These are phyloP conservation scores for Saxidomus purpurata DNA, from an alignment of 1,140 invertebrate species.

Conservation along the genomic window DNA sequence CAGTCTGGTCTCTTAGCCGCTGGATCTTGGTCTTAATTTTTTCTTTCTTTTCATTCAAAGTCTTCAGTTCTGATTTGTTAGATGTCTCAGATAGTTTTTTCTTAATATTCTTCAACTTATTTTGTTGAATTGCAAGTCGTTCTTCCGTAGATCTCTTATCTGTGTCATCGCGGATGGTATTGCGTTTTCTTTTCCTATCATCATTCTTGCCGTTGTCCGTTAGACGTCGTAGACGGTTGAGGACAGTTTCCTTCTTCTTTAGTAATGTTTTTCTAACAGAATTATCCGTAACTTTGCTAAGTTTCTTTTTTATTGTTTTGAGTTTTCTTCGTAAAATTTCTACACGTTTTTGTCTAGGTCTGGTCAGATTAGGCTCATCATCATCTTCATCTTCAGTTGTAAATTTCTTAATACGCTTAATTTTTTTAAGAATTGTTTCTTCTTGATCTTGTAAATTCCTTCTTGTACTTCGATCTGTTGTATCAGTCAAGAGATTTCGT, in stretches of 20 bases:
- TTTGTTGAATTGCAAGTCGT: neutral
- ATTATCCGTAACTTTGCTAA: neutral
- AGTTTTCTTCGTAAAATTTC: neutral
- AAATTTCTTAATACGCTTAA: too few species aligned
- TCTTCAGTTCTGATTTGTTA: neutral
- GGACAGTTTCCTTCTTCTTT: neutral
- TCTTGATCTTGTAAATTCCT: neutral
- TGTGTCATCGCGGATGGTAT: neutral
- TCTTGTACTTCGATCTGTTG: neutral
- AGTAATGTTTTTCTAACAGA: neutral
- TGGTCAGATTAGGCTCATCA: too few species aligned
- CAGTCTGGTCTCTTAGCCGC: neutral
- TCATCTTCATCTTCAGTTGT: too few species aligned
- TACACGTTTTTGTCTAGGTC: neutral
- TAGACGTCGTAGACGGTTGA: neutral
- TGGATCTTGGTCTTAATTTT: neutral
- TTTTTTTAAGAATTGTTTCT: too few species aligned
- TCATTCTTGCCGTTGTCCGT: neutral
- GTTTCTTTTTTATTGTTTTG: neutral
- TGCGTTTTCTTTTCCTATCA: neutral
- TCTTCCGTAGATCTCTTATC: neutral
- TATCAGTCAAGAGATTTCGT: neutral
- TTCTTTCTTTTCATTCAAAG: neutral
- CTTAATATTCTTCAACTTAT: neutral
- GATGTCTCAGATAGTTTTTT: neutral